Percentiles rank a stretch among this genome's conserved stretches.
phyloP scores from a whole-genome alignment of 2,113 vertebrate genomes.

The Anthoscopus minutus region DNA sequence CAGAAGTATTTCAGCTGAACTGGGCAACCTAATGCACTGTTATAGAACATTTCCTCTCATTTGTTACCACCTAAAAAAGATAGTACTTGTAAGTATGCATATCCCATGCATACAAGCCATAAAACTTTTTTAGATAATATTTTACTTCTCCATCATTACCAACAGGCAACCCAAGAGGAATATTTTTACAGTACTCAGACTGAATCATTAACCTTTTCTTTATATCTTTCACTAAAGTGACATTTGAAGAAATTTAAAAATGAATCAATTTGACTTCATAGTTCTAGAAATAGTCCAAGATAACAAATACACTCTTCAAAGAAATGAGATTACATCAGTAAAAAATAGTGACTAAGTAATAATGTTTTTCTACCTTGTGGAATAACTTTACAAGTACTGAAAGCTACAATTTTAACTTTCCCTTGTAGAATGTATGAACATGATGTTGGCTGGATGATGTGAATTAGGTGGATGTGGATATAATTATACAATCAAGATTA shows the following conservation, averaged over 20 bases:
- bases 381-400: background rate
- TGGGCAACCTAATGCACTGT: background rate
- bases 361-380: background rate
- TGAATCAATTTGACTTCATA: background rate
- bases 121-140: background rate
- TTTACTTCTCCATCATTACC: background rate
- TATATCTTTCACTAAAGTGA: background rate
- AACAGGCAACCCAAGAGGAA: background rate
- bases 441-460: background rate
- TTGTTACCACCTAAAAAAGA: background rate
- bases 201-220: background rate
- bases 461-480: background rate
- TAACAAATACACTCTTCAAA: background rate
- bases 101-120: background rate
- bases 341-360: rapidly evolving
- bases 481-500: background rate
- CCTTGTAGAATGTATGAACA: background rate
- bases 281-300: background rate
- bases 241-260: background rate
- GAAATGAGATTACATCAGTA: background rate
- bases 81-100: background rate
- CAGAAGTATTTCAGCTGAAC: background rate
- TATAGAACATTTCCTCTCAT: background rate
- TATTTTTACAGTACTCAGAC: background rate
- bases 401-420: background rate